phyloP scores from a whole-genome alignment of 2,888 invertebrate species.

The Hirtodrosophila cameraria region DNA sequence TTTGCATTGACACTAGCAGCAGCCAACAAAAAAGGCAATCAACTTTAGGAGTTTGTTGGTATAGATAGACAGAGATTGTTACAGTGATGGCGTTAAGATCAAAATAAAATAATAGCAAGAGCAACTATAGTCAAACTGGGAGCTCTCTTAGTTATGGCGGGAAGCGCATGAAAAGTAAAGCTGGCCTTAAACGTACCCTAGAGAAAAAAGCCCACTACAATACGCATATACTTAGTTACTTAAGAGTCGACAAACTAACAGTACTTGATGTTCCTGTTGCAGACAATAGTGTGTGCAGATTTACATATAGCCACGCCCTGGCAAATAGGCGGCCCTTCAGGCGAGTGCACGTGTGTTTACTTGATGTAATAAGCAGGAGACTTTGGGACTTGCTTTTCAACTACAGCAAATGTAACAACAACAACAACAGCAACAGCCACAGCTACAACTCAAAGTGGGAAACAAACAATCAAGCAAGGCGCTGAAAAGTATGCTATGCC shows the following conservation, averaged over 20 bases:
- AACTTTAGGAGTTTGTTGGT: conserved; percentile 4
- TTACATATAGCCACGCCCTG: conserved; percentile 45
- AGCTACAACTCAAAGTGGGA: conserved; percentile 36
- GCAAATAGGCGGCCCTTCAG: conserved; percentile 8
- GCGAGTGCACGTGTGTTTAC: conserved; percentile 49
- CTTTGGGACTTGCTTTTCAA: conserved; percentile 65
- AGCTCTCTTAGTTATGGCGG: conserved; percentile 43
- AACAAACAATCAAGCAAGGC: conserved; percentile 55
- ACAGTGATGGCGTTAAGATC: conserved; percentile 23
- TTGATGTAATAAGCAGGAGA: conserved; percentile 71
- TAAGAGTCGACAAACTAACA: not conserved
- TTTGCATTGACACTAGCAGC: conserved; percentile 39
- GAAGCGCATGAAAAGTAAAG: conserved; percentile 72
- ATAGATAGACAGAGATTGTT: too few species aligned
- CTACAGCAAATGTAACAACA: conserved; percentile 15
- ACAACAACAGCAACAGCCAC: conserved; percentile 4
- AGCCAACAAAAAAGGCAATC: conserved; percentile 23
- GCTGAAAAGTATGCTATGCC: conserved; percentile 56
- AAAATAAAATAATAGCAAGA: conserved; percentile 22
- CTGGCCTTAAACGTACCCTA: conserved; percentile 59
- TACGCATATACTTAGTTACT: conserved; percentile 18
- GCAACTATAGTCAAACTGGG: conserved; percentile 31
- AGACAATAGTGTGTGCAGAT: conserved; percentile 62
- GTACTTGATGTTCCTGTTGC: conserved; percentile 21
- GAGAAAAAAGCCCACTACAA: conserved; percentile 36